Conservation (phyloP, 2,888 invertebrate genomes). For the Lacanobia oleracea region DNA sequence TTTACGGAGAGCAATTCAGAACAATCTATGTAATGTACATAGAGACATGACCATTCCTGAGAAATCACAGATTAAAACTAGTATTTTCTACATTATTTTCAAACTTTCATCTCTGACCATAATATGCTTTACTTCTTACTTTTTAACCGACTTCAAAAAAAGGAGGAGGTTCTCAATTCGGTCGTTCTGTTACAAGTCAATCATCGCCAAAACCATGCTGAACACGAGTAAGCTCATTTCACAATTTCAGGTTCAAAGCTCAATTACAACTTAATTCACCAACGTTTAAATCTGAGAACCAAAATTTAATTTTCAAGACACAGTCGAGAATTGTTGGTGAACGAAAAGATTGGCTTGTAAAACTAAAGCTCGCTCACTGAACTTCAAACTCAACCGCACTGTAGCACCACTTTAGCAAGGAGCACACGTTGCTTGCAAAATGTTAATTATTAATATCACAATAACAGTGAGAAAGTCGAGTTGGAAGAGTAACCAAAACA, state of each 20-base stretch:
- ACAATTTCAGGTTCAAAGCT: constrained; percentile 24
- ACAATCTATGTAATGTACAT: constrained; percentile 5
- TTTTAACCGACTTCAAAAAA: no score
- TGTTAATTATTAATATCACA: constrained; percentile 47
- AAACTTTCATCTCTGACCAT: neutral
- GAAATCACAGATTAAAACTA: neutral
- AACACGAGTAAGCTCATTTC: neutral
- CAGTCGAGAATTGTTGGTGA: constrained; percentile 31
- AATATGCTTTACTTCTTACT: neutral
- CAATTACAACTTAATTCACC: constrained; percentile 28
- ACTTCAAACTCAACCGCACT: constrained; percentile 42
- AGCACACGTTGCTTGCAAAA: constrained; percentile 37
- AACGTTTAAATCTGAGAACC: constrained; percentile 23
- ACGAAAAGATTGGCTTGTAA: constrained; percentile 41
- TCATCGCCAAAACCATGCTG: neutral
- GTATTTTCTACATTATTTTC: neutral
- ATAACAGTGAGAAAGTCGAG: constrained; percentile 29
- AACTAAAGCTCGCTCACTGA: constrained; percentile 42
- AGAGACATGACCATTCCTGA: constrained; percentile 8
- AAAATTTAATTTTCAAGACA: constrained; percentile 36
- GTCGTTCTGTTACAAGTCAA: neutral
- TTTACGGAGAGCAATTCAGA: constrained; percentile 5
- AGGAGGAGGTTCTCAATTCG: no score
- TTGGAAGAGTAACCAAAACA: constrained; percentile 5
- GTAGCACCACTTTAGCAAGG: constrained; percentile 29